Evolutionary conservation across 1,140 invertebrate species (phyloP), one percentile per base, ranked within the genome.

Genomic region (Diorhabda sublineata): DNA sequence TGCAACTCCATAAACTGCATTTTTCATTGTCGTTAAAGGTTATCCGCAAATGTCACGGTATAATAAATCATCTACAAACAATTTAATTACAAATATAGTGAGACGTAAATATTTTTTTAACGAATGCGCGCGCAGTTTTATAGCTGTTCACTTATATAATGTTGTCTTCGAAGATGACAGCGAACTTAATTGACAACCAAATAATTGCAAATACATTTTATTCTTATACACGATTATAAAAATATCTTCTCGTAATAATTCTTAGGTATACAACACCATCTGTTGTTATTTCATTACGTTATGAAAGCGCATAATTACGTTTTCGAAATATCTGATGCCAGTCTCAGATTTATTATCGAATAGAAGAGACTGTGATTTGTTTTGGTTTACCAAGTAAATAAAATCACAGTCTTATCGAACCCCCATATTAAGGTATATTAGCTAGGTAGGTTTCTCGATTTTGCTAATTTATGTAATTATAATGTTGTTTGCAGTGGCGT

Each of bases 241-340:
- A 26, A 26, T 26, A 26, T 1, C 26, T 26, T 26, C 26, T 26
- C 26, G 26, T 26, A 26, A 26, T 26, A 26, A 26, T 52, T 44
- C 68, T 63, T 66, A 59, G 59, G 9, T 60, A 47, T n/a, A 61
- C 42, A 69, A 71, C 72, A 57, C 72, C 74, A 67, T 73, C 74
- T 71, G 47, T 45, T 61, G 64, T 73, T 77, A 77, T 76, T 77
- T 71, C 76, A 77, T 77, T 77, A 76, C 75, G 75, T 70, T 71
- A 73, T 75, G 76, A 77, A 77, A 76, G 75, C 76, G 63, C 72
- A 71, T 77, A 77, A 77, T 77, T 77, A 77, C 75, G 75, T 75
- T 76, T 76, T 76, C 76, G 75, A 77, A 77, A 76, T 77, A 77
- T 77, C 76, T 74, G 75, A 77, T 74, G 76, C 73, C 74, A 74